Conservation (phyloP, 1,140 invertebrate species). For the Chrysoperla carnea region DNA sequence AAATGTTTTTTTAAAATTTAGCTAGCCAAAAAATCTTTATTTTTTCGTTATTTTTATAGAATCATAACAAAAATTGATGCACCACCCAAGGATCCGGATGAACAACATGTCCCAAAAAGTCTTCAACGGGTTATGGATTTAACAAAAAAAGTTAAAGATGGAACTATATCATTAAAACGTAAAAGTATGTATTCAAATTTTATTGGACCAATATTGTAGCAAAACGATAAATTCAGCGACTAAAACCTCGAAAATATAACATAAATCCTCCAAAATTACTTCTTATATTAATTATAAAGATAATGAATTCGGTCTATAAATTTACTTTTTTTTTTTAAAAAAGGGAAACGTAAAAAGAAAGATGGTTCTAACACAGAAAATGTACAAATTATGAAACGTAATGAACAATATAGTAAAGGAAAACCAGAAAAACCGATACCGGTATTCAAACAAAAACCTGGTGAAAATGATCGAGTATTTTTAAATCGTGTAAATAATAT, state of each 20-base stretch:
- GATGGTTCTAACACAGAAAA: not conserved
- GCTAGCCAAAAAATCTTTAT: slow-evolving; percentile 1
- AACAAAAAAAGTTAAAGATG: slow-evolving; percentile 27
- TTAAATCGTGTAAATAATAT: slow-evolving; percentile 25
- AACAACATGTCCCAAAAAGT: slow-evolving; percentile 45
- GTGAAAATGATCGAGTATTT: slow-evolving; percentile 25
- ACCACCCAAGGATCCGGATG: slow-evolving; percentile 39
- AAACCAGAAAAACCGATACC: slow-evolving; percentile 26
- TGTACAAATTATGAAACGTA: not conserved
- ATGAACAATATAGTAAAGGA: slow-evolving; percentile 11
- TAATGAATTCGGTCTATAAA: no score
- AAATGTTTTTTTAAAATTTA: slow-evolving; percentile 1
- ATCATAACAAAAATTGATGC: slow-evolving; percentile 45
- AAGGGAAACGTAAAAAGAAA: slow-evolving; percentile 4
- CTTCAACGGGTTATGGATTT: slow-evolving; percentile 35
- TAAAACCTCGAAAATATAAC: no score
- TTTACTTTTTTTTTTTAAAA: no score
- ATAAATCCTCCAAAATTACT: no score
- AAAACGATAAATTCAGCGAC: not conserved
- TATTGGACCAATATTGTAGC: slow-evolving; percentile 3
- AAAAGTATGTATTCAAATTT: slow-evolving; percentile 17
- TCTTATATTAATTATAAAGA: slow-evolving; percentile 2
- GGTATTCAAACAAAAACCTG: slow-evolving; percentile 24
- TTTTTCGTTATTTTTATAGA: slow-evolving; percentile 24
- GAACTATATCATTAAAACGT: slow-evolving; percentile 13